These are phyloP conservation scores for Drosophila orosa DNA, from an alignment of 1,140 invertebrate species.

Conservation along the genomic window DNA sequence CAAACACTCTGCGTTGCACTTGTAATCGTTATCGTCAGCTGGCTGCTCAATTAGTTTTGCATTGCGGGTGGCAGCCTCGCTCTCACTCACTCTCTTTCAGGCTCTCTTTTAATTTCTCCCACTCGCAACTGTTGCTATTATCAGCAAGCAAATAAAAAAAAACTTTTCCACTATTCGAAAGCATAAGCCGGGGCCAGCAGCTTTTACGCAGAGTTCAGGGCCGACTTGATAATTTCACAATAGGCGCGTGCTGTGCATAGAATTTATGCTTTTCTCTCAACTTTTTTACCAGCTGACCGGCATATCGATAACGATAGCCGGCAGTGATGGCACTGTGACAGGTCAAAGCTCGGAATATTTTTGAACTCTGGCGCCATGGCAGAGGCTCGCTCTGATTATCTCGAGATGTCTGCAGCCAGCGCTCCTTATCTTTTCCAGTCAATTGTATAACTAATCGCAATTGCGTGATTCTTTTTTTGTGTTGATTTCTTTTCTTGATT, in stretches of 20 bases:
- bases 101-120: neutral
- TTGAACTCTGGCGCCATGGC: slow-evolving; percentile 20
- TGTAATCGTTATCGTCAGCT: slow-evolving; percentile 71
- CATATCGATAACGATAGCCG: slow-evolving; percentile 59
- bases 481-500: slow-evolving; percentile 16
- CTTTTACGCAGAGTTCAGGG: slow-evolving; percentile 57
- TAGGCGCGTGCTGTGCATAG: slow-evolving; percentile 12
- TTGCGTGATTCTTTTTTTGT: slow-evolving; percentile 29
- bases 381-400: slow-evolving; percentile 34
- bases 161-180: slow-evolving; percentile 49
- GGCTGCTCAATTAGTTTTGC: slow-evolving; percentile 36
- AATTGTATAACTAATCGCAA: slow-evolving; percentile 28
- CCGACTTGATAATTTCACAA: slow-evolving; percentile 23
- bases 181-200: slow-evolving; percentile 1
- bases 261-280: neutral
- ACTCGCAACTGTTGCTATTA: slow-evolving; percentile 23
- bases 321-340: slow-evolving; percentile 17
- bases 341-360: slow-evolving; percentile 18
- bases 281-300: slow-evolving; percentile 7
- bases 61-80: slow-evolving; percentile 15
- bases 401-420: slow-evolving; percentile 5
- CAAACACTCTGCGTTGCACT: slow-evolving; percentile 17
- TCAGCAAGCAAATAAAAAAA: slow-evolving; percentile 25
- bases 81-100: neutral
- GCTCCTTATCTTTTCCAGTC: slow-evolving; percentile 24